phyloP scores from a whole-genome alignment of 1,140 invertebrate species.

The Helicoverpa armigera region DNA sequence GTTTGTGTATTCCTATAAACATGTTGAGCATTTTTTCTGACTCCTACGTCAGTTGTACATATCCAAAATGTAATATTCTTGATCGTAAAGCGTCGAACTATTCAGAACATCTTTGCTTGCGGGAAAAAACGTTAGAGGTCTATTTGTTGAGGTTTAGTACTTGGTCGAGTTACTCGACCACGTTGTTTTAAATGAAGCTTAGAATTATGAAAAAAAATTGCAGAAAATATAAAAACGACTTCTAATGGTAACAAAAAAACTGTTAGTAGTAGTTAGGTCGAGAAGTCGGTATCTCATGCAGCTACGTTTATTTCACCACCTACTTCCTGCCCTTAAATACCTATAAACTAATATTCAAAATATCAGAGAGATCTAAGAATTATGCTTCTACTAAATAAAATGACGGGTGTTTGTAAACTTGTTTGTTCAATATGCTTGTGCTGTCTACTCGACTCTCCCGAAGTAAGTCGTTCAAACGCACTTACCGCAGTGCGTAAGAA shows the following conservation, averaged over 20 bases:
- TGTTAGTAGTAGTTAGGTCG: too few relatives aligned
- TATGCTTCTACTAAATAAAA: too few relatives aligned
- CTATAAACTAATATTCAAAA: too few relatives aligned
- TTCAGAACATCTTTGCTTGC: slow-evolving; percentile 57
- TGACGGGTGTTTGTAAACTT: not conserved
- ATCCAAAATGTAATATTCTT: slow-evolving; percentile 58
- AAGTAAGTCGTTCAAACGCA: slow-evolving; percentile 26
- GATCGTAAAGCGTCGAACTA: slow-evolving; percentile 59
- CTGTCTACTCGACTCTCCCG: not conserved
- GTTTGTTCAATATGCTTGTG: not conserved
- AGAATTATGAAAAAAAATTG: too few relatives aligned
- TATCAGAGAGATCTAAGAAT: too few relatives aligned
- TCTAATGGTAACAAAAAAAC: too few relatives aligned
- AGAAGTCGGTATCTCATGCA: too few relatives aligned
- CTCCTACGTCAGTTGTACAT: slow-evolving; percentile 45
- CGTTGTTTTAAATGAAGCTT: not conserved
- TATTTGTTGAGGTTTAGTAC: slow-evolving; percentile 1
- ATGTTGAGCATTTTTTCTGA: slow-evolving; percentile 34
- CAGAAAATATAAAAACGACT: too few relatives aligned
- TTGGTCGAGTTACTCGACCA: not conserved
- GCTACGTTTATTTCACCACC: too few relatives aligned
- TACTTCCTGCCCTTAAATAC: too few relatives aligned
- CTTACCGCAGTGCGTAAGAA: slow-evolving; percentile 56
- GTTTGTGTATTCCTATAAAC: slow-evolving; percentile 35
- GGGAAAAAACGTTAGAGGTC: slow-evolving; percentile 38